Evolutionary conservation across 2,888 invertebrate genomes (phyloP), one percentile per base, ranked within the genome.

Genomic region (Alloscopus bannaensis): DNA sequence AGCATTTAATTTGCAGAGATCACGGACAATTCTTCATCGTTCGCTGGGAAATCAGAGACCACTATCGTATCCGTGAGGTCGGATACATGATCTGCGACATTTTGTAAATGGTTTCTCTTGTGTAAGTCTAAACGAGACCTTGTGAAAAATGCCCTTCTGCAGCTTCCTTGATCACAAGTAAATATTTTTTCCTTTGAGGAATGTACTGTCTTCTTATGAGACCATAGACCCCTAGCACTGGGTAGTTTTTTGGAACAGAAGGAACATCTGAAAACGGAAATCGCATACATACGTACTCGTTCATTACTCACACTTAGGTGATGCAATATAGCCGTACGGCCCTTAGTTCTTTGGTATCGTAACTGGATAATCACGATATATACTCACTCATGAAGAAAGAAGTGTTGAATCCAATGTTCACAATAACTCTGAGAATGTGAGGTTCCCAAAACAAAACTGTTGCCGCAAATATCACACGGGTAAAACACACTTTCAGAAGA

Each of bases 391-490:
- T 81, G 71, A 11, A 83, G 77, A 40, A 81, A 84, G 65, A 84
- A 84, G 59, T 84, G 84, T 36, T 82, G 82, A 6, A 82, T 16
- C 84, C 84, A 84, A 40, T 84, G 84, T 20, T 83, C 83, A 0
- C 71, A 47, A 66, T 84, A 84, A 42, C 59, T 76, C 24, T 81
- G 80, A 4, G 73, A 73, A 18, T 73, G 81, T 20, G 71, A 65
- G 4, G 36, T 36, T 11, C 31, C 40, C 13, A 79, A 29, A 16
- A 45, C 36, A 31, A 72, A 84, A 3, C 68, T 64, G n/a, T 62
- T 64, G 13, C 81, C 81, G 69, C 84, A 84, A 20, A 83, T 75
- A 72, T 83, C 83, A 72, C 84, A 84, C 22, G 83, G 84, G 31
- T 52, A 84, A 3, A 66, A 47, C 16, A 84, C 75, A n/a, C 83